Evolutionary conservation across 35 echinoderm and acorn worm genomes (phyloP).

Genomic region (Patiria miniata): DNA sequence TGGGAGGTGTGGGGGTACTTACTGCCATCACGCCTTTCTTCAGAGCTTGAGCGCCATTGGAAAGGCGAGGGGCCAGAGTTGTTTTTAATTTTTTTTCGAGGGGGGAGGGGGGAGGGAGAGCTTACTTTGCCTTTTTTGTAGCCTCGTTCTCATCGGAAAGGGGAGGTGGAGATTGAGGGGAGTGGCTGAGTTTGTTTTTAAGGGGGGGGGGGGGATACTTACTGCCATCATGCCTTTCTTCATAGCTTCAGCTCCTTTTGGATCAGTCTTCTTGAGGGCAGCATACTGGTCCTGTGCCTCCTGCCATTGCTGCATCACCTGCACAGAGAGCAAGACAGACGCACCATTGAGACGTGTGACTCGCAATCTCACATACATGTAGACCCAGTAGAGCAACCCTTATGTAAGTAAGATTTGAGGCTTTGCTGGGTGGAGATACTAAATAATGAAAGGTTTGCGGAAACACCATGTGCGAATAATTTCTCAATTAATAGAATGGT

Average conservation of each 20-base stretch:
- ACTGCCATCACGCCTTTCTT: neutral
- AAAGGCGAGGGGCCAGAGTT: neutral
- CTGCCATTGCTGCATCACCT: conserved; percentile 83
- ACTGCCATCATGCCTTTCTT: conserved; percentile 23
- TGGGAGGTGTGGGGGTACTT: neutral
- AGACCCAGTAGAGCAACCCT: no score
- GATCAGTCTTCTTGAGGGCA: conserved; percentile 52
- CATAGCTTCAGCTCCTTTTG: conserved; percentile 34
- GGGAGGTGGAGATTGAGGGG: no score
- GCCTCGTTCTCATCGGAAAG: conserved; percentile 24
- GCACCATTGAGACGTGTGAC: no score
- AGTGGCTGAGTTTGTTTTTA: neutral
- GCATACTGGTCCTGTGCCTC: conserved; percentile 74
- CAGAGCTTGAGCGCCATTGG: neutral
- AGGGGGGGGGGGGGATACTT: neutral
- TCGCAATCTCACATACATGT: no score
- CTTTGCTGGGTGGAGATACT: no score
- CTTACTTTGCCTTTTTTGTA: conserved; percentile 41
- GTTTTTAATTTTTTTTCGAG: conserved; percentile 21
- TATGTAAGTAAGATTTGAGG: no score
- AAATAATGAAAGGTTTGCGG: no score
- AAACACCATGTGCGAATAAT: no score
- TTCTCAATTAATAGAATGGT: no score
- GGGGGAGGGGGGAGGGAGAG: conserved; percentile 25
- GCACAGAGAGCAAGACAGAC: neutral